Conservation (phyloP, 2,797 vertebrate species). For the Centropyge bicolor region DNA sequence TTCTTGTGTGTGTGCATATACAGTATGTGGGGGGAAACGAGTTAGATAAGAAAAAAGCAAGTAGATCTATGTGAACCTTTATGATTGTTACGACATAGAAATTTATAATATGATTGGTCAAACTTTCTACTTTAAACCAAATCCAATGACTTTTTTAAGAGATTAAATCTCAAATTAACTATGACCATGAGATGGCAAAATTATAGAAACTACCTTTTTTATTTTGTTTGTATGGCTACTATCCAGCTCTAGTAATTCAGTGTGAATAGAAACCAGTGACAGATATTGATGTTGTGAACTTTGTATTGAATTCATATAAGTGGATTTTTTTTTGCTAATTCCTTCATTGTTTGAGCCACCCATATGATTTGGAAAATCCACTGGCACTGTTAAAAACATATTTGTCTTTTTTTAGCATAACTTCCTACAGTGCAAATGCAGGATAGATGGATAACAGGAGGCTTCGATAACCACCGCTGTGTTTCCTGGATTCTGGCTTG, state of each 20-base stretch:
- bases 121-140: slow-evolving; percentile 63
- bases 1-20: slow-evolving; percentile 19
- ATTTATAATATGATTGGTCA: slow-evolving; percentile 61
- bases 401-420: slow-evolving; percentile 5
- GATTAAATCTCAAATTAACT: slow-evolving; percentile 59
- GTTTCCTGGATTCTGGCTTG: slow-evolving; percentile 37
- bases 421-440: slow-evolving; percentile 47
- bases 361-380: slow-evolving; percentile 40
- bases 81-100: slow-evolving; percentile 54
- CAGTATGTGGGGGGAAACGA: slow-evolving; percentile 27
- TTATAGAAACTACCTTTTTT: slow-evolving; percentile 46
- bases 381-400: slow-evolving; percentile 15
- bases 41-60: slow-evolving; percentile 48
- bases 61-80: slow-evolving; percentile 60
- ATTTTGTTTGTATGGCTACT: slow-evolving; percentile 52
- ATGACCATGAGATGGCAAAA: slow-evolving; percentile 62
- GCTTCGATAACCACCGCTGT: slow-evolving; percentile 57
- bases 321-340: slow-evolving; percentile 34
- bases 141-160: slow-evolving; percentile 50
- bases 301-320: slow-evolving; percentile 54
- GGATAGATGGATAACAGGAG: slow-evolving; percentile 49
- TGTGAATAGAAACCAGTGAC: slow-evolving; percentile 69
- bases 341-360: slow-evolving; percentile 53
- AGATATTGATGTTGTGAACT: slow-evolving; percentile 61
- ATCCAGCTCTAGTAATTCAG: slow-evolving; percentile 53